phyloP scores from a whole-genome alignment of 2,888 invertebrate species.

The Eupithecia dodoneata region DNA sequence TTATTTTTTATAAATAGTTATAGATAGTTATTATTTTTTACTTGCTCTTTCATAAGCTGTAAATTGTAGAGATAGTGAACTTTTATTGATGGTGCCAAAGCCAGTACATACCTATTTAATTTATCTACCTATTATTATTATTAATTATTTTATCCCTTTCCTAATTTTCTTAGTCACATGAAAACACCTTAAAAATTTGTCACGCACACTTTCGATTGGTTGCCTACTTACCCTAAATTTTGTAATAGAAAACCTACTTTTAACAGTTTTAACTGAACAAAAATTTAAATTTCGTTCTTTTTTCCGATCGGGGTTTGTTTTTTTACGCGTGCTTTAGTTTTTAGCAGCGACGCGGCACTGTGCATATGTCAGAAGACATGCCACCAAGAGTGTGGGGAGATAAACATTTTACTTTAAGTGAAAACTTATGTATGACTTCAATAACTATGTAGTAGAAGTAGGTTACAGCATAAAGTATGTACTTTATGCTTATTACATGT shows the following conservation, averaged over 20 bases:
- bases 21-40: not conserved
- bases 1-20: no score
- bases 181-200: conserved; percentile 6
- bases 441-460: not conserved
- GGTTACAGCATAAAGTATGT: no score
- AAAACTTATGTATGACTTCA: conserved; percentile 5
- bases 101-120: no score
- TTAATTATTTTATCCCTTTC: not conserved
- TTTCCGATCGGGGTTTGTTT: conserved; percentile 7
- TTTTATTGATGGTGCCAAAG: not conserved
- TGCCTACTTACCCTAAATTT: conserved; percentile 1
- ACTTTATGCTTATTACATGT: no score
- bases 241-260: conserved; percentile 29
- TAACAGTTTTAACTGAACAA: not conserved
- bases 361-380: conserved; percentile 53
- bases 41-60: not conserved
- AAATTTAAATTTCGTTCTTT: conserved; percentile 22
- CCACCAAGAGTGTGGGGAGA: conserved; percentile 57
- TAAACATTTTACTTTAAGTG: conserved; percentile 66
- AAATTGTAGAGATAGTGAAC: not conserved
- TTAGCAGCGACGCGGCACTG: conserved; percentile 69
- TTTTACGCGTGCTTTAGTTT: conserved; percentile 65
- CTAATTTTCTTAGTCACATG: not conserved
- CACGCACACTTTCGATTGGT: conserved; percentile 22
- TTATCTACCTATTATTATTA: no score